Conservation (phyloP, 2,888 invertebrate species). For the Gastrophysa polygoni region DNA sequence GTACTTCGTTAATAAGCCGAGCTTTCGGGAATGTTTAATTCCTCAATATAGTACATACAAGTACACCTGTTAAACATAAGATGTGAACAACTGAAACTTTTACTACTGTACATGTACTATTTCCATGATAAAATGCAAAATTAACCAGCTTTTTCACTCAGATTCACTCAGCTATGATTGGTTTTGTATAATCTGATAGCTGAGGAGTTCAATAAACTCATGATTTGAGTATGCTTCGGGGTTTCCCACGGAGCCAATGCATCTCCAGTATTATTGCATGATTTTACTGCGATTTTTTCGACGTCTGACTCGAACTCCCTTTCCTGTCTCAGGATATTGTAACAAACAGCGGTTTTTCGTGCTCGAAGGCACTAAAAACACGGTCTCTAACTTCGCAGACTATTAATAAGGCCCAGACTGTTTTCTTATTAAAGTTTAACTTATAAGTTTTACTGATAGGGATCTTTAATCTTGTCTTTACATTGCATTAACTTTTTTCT, state of each 20-base stretch:
- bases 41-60: too few relatives aligned
- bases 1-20: too few relatives aligned
- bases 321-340: slow-evolving; percentile 30
- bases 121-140: too few relatives aligned
- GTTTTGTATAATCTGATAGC: too few relatives aligned
- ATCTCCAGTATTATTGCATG: background rate
- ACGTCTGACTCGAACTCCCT: slow-evolving; percentile 19
- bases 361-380: slow-evolving; percentile 47
- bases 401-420: slow-evolving; percentile 55
- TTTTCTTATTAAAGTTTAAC: slow-evolving; percentile 59
- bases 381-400: slow-evolving; percentile 47
- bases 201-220: background rate
- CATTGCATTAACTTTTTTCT: slow-evolving; percentile 53
- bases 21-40: too few relatives aligned
- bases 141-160: too few relatives aligned
- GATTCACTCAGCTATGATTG: too few relatives aligned
- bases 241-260: background rate
- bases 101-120: too few relatives aligned
- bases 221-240: background rate
- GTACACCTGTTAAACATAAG: too few relatives aligned
- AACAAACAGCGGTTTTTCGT: slow-evolving; percentile 53
- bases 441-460: slow-evolving; percentile 56
- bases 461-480: slow-evolving; percentile 59
- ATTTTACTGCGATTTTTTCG: slow-evolving; percentile 10
- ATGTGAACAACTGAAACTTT: too few relatives aligned